Conservation (phyloP, 1,140 invertebrate species). For the Drosophila dunni region DNA sequence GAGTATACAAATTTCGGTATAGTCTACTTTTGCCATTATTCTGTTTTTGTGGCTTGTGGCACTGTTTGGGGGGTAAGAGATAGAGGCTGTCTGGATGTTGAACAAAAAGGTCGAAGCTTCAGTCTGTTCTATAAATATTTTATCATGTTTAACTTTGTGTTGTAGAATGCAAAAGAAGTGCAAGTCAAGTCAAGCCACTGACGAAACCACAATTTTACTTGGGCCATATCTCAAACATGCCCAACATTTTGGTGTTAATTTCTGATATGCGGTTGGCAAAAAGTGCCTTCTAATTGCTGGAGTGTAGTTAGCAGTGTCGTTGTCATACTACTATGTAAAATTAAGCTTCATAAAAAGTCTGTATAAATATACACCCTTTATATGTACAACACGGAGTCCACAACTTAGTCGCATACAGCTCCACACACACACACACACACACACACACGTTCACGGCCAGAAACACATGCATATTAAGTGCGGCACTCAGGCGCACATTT, state of each 20-base stretch:
- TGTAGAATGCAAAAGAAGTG: constrained; percentile 35
- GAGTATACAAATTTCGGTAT: neutral
- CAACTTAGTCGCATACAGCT: constrained; percentile 19
- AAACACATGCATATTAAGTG: constrained; percentile 29
- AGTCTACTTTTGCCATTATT: neutral
- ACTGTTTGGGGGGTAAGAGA: constrained; percentile 9
- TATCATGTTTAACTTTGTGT: constrained; percentile 44
- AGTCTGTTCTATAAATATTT: constrained; percentile 57
- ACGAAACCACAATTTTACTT: constrained; percentile 23
- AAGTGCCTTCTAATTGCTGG: constrained; percentile 27
- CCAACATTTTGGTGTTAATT: constrained; percentile 10
- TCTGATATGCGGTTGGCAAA: constrained; percentile 19
- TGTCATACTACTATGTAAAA: constrained; percentile 9
- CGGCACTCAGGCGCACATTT: constrained; percentile 43
- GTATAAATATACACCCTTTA: neutral
- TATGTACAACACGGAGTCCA: constrained; percentile 8
- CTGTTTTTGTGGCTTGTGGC: constrained; percentile 21
- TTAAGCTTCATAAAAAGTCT: constrained; percentile 19
- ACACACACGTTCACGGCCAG: neutral
- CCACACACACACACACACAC: constrained; percentile 13
- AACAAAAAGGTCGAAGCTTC: constrained; percentile 28
- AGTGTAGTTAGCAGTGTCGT: neutral
- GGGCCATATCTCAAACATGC: neutral
- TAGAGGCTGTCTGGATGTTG: constrained; percentile 6
- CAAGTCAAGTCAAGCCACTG: constrained; percentile 14